Evolutionary conservation across 2,888 invertebrate species (phyloP).

Genomic region (Abrostola triplasia): DNA sequence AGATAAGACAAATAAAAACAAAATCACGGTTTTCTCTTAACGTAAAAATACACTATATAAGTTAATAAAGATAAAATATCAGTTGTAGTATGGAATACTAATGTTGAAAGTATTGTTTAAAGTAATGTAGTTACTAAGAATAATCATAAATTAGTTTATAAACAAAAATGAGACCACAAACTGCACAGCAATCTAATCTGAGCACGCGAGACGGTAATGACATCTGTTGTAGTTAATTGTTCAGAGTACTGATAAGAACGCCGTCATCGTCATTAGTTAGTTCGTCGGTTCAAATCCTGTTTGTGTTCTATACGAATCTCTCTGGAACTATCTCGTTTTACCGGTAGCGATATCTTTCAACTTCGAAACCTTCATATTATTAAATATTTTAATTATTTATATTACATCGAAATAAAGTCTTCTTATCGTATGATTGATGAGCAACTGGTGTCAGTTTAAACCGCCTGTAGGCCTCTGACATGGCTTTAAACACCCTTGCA

Average conservation of each 20-base stretch:
- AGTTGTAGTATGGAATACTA: no score
- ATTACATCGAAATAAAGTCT: no score
- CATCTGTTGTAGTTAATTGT: slow-evolving; percentile 34
- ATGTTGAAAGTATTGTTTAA: background rate
- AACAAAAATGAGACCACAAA: background rate
- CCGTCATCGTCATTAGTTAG: slow-evolving; percentile 40
- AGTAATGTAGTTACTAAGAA: background rate
- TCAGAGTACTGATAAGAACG: slow-evolving; percentile 28
- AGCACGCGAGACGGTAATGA: slow-evolving; percentile 43
- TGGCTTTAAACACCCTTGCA: no score
- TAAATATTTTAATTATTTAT: slow-evolving; percentile 3
- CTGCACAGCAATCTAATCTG: slow-evolving; percentile 20
- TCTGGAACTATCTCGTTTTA: slow-evolving; percentile 28
- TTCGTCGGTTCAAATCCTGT: slow-evolving; percentile 51
- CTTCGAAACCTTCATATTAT: background rate
- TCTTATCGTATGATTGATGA: no score
- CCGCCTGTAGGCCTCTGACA: no score
- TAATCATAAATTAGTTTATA: background rate
- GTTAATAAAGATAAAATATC: no score
- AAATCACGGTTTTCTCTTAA: no score
- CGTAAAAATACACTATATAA: no score
- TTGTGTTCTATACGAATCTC: slow-evolving; percentile 17
- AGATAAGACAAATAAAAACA: no score
- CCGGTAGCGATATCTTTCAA: background rate
- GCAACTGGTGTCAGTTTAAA: no score